Conservation (phyloP, 2,888 invertebrate genomes). For the Fissipunctia ypsillon region DNA sequence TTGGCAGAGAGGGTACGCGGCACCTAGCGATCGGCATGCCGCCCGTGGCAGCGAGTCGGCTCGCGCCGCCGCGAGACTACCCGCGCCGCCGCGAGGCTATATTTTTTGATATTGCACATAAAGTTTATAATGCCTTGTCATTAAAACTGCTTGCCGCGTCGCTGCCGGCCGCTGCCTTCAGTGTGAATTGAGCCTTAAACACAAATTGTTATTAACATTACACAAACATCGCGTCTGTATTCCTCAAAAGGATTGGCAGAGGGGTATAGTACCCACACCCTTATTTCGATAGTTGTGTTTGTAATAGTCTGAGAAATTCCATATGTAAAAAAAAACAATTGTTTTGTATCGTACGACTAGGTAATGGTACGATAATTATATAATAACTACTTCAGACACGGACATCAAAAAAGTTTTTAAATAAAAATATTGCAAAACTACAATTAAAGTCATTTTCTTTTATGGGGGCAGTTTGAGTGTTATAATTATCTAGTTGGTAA, state of each 20-base stretch:
- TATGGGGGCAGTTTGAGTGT: conserved; percentile 16
- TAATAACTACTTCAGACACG: conserved; percentile 12
- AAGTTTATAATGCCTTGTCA: no score
- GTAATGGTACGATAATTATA: conserved; percentile 9
- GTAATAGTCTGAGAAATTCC: conserved; percentile 4
- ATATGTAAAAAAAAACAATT: not conserved
- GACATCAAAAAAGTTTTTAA: conserved; percentile 5
- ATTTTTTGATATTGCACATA: no score
- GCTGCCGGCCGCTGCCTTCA: no score
- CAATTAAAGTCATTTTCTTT: conserved; percentile 17
- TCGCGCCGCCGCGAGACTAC: no score
- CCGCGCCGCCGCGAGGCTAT: no score
- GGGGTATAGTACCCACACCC: no score
- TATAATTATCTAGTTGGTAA: conserved; percentile 9
- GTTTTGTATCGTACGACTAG: not conserved
- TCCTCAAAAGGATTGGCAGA: not conserved
- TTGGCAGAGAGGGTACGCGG: no score
- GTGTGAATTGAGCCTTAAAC: no score
- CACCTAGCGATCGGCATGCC: no score
- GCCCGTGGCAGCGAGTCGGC: no score
- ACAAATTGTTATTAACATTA: not conserved
- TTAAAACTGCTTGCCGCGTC: no score
- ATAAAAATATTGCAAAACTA: conserved; percentile 21
- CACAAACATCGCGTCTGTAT: not conserved
- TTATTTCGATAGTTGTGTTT: not conserved